These are phyloP conservation scores for Chelonia mydas DNA, from an alignment of 2,797 vertebrate genomes.

Conservation along the genomic window DNA sequence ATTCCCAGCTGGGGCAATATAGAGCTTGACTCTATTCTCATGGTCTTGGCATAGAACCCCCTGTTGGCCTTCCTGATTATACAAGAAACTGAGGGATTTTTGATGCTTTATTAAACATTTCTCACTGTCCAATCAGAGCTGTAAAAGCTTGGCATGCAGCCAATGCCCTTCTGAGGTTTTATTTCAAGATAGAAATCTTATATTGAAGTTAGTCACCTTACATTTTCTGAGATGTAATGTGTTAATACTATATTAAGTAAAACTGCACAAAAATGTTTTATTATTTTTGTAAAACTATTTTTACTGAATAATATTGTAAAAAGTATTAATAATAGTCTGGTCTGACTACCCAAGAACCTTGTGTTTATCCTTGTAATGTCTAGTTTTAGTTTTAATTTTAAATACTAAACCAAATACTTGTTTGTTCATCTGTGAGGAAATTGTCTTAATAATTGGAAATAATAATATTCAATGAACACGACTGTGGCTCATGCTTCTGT, in stretches of 20 bases:
- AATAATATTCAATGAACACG: background rate
- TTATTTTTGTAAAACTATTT: background rate
- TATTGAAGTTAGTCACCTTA: background rate
- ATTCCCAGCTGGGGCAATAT: background rate
- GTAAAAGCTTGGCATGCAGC: background rate
- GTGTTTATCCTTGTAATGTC: background rate
- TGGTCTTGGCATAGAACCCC: background rate
- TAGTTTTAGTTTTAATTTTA: constrained; percentile 19
- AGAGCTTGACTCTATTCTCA: background rate
- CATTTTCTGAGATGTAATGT: background rate
- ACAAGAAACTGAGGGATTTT: background rate
- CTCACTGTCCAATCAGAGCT: background rate
- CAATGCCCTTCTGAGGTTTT: background rate
- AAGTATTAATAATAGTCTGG: background rate
- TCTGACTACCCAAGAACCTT: background rate
- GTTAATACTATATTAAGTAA: background rate
- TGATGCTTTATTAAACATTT: background rate
- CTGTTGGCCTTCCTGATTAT: background rate
- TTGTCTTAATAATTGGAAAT: background rate
- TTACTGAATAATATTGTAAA: background rate
- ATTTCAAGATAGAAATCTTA: background rate
- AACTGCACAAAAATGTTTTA: background rate
- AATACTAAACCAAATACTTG: background rate
- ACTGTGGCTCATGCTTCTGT: background rate
- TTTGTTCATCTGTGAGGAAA: constrained; percentile 27